Base-by-base conservation (phyloP, 2,888 invertebrate species). In the Harpalus rufipes region DNA sequence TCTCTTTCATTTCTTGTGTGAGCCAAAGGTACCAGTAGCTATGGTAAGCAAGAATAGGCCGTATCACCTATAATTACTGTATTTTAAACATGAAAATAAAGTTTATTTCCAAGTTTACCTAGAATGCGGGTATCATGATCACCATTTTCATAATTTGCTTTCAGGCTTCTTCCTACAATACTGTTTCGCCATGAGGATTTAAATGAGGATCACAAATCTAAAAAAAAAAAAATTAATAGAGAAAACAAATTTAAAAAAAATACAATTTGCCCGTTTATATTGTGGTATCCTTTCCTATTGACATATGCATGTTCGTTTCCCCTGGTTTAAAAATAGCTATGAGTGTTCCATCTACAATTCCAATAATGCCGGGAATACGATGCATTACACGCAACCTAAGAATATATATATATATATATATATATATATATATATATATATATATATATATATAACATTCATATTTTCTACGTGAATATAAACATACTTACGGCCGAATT, bases 381-480 rank as follows among this genome's bases (percentile, higher is more conserved):
- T 59, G 59, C 59, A 59, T 59, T 59, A 59, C 59, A 7, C 59
- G 59, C 5, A 59, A 59, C 12, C 59, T 59, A 59, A n/a, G n/a
- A n/a, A n/a, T n/a, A n/a, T n/a, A n/a, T n/a, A n/a, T n/a, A n/a
- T n/a, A n/a, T n/a, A n/a, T n/a, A n/a, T n/a, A n/a, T n/a, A n/a
- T n/a, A n/a, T n/a, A n/a, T n/a, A n/a, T n/a, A n/a, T n/a, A n/a
- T n/a, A n/a, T n/a, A n/a, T n/a, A n/a, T n/a, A n/a, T n/a, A n/a
- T n/a, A n/a, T n/a, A n/a, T n/a, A n/a, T n/a, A n/a, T n/a, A n/a
- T n/a, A n/a, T n/a, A n/a, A n/a, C n/a, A n/a, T n/a, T n/a, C n/a
- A n/a, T n/a, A n/a, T n/a, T n/a, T n/a, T n/a, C n/a, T n/a, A n/a
- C n/a, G n/a, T n/a, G n/a, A n/a, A n/a, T n/a, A n/a, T n/a, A n/a